Percentiles rank a stretch among this genome's conserved stretches.
Conservation (phyloP, 2,797 vertebrate genomes). For the Acanthurus lineatus region DNA sequence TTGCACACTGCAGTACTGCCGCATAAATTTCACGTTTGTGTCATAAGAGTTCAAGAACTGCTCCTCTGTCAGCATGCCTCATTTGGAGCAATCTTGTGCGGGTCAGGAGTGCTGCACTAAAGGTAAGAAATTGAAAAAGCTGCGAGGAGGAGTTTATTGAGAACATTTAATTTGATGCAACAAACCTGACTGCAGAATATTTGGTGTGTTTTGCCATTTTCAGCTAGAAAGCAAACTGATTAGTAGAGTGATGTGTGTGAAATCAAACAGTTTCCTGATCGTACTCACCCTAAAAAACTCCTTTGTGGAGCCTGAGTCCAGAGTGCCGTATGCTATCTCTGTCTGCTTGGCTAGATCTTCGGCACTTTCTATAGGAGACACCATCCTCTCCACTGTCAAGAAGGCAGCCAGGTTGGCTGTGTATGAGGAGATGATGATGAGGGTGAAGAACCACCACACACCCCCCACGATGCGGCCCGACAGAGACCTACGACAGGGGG, state of each 20-base stretch:
- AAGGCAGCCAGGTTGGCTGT: constrained; percentile 99
- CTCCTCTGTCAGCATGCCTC: constrained; percentile 71
- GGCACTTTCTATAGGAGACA: constrained; percentile 99
- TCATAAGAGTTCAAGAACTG: constrained; percentile 75
- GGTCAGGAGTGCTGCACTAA: constrained; percentile 59
- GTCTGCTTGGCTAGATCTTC: constrained; percentile 99
- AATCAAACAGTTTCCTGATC: constrained; percentile 26
- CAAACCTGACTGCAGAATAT: constrained; percentile 19
- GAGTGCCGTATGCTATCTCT: constrained; percentile 98
- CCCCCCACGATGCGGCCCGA: constrained; percentile 99
- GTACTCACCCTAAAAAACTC: constrained; percentile 99
- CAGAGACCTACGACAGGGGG: constrained; percentile 89
- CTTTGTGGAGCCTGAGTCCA: constrained; percentile 99
- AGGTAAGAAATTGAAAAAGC: constrained; percentile 50
- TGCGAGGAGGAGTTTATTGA: constrained; percentile 57
- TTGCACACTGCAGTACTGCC: constrained; percentile 75
- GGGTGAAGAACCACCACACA: constrained; percentile 99
- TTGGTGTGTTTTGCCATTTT: constrained; percentile 31
- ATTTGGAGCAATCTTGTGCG: constrained; percentile 70
- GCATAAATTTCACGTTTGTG: constrained; percentile 76
- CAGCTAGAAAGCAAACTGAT: constrained; percentile 24
- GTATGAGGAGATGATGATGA: constrained; percentile 99
- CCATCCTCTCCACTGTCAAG: constrained; percentile 99
- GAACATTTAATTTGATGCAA: constrained; percentile 41
- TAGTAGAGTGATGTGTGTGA: constrained; percentile 12